Evolutionary conservation across 2,113 vertebrate species (phyloP), one percentile per base, ranked within the genome.

Genomic region (Istiophorus platypterus): DNA sequence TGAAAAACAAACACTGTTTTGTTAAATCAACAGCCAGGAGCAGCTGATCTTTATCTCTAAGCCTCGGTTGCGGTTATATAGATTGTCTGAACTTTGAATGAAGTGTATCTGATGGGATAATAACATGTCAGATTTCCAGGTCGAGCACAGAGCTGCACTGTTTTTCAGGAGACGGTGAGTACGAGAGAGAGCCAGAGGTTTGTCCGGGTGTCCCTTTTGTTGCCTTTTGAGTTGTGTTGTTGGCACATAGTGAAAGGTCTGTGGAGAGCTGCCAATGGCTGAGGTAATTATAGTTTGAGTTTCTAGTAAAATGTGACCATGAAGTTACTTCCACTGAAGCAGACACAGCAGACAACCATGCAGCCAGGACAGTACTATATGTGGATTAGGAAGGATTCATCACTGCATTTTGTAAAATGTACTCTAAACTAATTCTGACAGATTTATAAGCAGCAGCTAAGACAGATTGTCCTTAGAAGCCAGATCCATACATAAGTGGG

Each of bases 41-140:
- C 77, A 63, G 31, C 54, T 6, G 74, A 85, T 86, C 67, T 79
- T 26, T 57, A 86, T 86, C 82, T 78, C 7, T 7, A 26, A 13
- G 34, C 62, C 69, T 49, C 45, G 67, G n/a, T 27, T 87, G 66
- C 2, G 26, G 70, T 80, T 52, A 68, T 27, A 10, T 75, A 37
- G 84, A 79, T 86, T 89, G 69, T 68, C 71, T 56, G 57, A 62
- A 80, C 61, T 71, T 63, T 81, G 88, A 89, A 91, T 89, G 88
- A 91, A 87, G 83, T 70, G 27, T 76, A 62, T 49, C 72, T 76
- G 91, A 84, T 81, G 76, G 61, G 66, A 75, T 72, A 82, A 82
- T 78, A 89, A 86, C 64, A 64, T 83, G 82, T 89, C 82, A 74
- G 69, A 87, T 81, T 62, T 89, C 72, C 75, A 65, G 73, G 74